Base-by-base conservation (phyloP, 2,797 vertebrate genomes). In the Pogonophryne albipinna region DNA sequence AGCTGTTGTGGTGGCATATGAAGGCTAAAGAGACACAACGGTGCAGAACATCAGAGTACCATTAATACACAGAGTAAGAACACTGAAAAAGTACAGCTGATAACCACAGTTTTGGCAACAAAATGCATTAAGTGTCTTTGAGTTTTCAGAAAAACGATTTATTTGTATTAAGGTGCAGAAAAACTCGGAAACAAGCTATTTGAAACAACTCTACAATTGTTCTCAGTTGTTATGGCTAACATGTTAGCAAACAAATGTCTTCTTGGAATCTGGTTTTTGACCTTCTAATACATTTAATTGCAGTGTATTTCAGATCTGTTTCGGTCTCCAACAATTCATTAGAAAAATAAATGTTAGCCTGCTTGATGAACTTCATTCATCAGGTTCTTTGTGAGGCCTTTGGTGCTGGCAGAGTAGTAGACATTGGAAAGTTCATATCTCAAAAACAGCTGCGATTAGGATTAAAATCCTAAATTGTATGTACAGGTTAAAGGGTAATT, bases 1-100 rank as follows among this genome's bases (percentile, higher is more conserved):
- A 99, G 91, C 96, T 98, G 93, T 99, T 99, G 93, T 99, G 98
- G 74, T 98, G 97, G 89, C 98, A 99, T 83, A 99, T 96, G 71
- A 99, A 99, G 42, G 97, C 98, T 99, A 87, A 60, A 67, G 59
- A 67, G 31, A 78, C 41, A 83, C 17, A 74, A 6, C 53, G 17
- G n/a, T 1, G 46, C 34, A 79, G 15, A 72, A 56, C 3, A 61
- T 57, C 17, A 47, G 34, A 72, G 56, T 11, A 53, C 0, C 9
- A 60, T 67, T 56, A 41, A 59, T 4, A 71, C 38, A 19, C 38
- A 74, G 8, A 78, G 56, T 53, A 31, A 51, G 34, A 66, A n/a
- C 5, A 20, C 2, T 16, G 15, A 41, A 55, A 57, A 57, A 55
- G 34, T 44, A 63, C 5, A 27, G 4, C 23, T 57, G 23, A 61